Evolutionary conservation across 2,797 vertebrate genomes (phyloP).

Genomic region (Antennarius maculatus): DNA sequence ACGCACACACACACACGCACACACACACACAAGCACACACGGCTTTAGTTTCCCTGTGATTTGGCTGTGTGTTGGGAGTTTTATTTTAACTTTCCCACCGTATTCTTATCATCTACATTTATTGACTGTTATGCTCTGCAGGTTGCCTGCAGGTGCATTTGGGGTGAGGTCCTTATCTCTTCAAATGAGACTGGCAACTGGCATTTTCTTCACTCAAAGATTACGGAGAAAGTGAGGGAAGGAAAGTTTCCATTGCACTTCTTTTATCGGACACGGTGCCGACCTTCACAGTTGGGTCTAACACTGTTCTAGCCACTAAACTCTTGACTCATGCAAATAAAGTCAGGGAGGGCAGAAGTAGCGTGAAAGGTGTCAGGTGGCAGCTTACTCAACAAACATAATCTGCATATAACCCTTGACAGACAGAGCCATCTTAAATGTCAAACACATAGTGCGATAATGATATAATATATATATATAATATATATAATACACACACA

Average conservation of each 20-base stretch:
- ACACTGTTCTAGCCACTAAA: slow-evolving; percentile 39
- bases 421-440: slow-evolving; percentile 7
- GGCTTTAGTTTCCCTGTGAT: slow-evolving; percentile 50
- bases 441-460: not conserved
- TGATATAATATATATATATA: too few species aligned
- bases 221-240: slow-evolving; percentile 56
- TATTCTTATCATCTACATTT: slow-evolving; percentile 52
- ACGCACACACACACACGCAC: slow-evolving; percentile 3
- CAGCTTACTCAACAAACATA: not conserved
- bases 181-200: slow-evolving; percentile 74
- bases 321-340: slow-evolving; percentile 49
- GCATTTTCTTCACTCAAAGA: slow-evolving; percentile 67
- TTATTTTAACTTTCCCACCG: slow-evolving; percentile 28
- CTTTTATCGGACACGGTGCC: slow-evolving; percentile 64
- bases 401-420: not conserved
- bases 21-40: slow-evolving; percentile 38
- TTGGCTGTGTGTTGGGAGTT: slow-evolving; percentile 21
- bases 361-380: slow-evolving; percentile 50
- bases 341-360: slow-evolving; percentile 32
- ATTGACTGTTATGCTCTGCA: slow-evolving; percentile 31
- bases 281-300: slow-evolving; percentile 67
- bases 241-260: slow-evolving; percentile 52
- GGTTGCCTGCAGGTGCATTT: slow-evolving; percentile 53
- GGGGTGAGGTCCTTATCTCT: slow-evolving; percentile 65
- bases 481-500: too few species aligned